Percentiles rank a stretch among this genome's conserved stretches.
phyloP scores from a whole-genome alignment of 1,140 invertebrate species.

The Psilanteris sp. region DNA sequence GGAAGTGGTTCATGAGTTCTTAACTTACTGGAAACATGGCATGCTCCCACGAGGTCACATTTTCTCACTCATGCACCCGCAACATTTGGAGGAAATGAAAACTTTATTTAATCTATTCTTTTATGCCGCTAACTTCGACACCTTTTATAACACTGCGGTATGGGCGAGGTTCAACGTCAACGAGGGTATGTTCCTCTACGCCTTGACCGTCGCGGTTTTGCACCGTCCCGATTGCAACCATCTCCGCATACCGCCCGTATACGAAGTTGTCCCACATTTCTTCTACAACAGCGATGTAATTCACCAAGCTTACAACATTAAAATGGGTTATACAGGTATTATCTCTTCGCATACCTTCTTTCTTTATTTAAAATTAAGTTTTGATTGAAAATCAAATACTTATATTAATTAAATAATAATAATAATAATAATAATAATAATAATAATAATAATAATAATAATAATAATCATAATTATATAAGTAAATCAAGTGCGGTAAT shows the following conservation, averaged over 20 bases:
- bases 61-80: conserved; percentile 83
- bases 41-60: conserved; percentile 81
- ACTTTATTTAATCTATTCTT: conserved; percentile 76
- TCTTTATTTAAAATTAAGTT: no score
- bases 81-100: conserved; percentile 82
- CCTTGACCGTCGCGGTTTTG: conserved; percentile 82
- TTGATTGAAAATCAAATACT: no score
- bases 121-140: conserved; percentile 83
- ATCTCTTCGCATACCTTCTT: no score
- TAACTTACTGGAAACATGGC: conserved; percentile 80
- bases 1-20: conserved; percentile 83
- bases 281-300: conserved; percentile 80
- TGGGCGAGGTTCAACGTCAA: conserved; percentile 83
- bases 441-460: no score
- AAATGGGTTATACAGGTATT: conserved; percentile 61
- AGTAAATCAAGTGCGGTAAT: no score
- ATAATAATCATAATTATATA: no score
- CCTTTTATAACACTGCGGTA: conserved; percentile 82
- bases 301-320: conserved; percentile 65
- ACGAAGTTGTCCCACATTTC: conserved; percentile 83
- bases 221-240: conserved; percentile 81
- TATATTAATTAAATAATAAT: no score
- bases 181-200: conserved; percentile 82
- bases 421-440: no score
- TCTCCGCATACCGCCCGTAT: conserved; percentile 82